Evolutionary conservation across 1,140 invertebrate genomes (phyloP).

Genomic region (Himalopsyche phryganea): DNA sequence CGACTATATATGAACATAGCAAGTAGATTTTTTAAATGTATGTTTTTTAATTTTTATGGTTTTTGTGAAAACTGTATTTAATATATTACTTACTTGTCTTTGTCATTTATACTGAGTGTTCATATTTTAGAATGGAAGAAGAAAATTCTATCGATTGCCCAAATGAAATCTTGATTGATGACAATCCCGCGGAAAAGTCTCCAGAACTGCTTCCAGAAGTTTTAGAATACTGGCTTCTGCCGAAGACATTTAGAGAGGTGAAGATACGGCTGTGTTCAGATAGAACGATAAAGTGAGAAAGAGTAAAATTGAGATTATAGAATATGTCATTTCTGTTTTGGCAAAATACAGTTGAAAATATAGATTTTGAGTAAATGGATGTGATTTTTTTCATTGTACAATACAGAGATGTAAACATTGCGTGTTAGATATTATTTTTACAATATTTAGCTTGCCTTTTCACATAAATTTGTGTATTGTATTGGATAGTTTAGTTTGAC

Average conservation of each 20-base stretch:
- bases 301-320: no score
- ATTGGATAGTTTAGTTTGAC: no score
- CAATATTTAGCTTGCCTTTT: neutral
- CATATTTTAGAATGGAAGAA: no score
- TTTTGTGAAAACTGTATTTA: no score
- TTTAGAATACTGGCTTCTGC: slow-evolving; percentile 10
- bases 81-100: no score
- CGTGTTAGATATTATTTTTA: neutral
- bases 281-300: neutral
- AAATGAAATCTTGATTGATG: neutral
- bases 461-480: neutral
- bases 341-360: neutral
- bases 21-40: no score
- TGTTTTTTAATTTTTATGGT: no score
- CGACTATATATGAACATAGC: no score
- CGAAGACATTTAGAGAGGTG: neutral
- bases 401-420: neutral
- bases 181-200: neutral
- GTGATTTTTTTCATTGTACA: neutral
- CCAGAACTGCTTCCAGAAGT: neutral
- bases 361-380: neutral
- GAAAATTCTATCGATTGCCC: no score
- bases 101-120: no score
- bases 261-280: slow-evolving; percentile 6
- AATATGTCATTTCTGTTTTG: neutral